Conservation (phyloP, 2,797 vertebrate genomes). For the Strix occidentalis region DNA sequence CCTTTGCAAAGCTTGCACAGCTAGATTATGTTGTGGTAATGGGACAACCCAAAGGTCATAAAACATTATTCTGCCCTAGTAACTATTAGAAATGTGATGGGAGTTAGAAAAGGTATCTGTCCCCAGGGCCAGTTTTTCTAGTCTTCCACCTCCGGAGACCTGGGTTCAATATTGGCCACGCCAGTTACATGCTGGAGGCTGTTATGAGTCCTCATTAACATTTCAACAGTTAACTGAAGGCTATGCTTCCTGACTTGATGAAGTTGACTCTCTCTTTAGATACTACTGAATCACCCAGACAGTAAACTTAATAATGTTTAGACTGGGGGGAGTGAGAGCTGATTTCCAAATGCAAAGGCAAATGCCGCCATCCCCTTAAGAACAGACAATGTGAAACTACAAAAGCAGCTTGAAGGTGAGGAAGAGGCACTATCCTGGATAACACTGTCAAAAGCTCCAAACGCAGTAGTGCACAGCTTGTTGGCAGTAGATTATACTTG, state of each 20-base stretch:
- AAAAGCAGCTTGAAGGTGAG: background rate
- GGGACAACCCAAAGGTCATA: conserved; percentile 42
- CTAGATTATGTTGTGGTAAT: background rate
- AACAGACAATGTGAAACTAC: background rate
- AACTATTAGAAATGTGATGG: conserved; percentile 44
- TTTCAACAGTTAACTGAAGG: conserved; percentile 1
- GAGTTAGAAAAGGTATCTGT: conserved; percentile 9
- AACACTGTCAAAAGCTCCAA: background rate
- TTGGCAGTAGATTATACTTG: background rate
- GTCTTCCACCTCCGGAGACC: conserved; percentile 29
- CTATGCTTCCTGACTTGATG: background rate
- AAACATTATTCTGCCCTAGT: conserved; percentile 63
- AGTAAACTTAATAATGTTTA: background rate
- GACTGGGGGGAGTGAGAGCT: background rate
- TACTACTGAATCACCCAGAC: background rate
- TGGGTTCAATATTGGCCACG: background rate
- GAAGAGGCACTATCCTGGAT: background rate
- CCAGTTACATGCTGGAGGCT: background rate
- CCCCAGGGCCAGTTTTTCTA: conserved; percentile 25
- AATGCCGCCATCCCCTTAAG: background rate
- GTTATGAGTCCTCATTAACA: background rate
- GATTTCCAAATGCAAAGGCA: background rate
- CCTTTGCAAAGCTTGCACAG: conserved; percentile 23
- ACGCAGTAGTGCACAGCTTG: background rate
- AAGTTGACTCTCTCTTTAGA: background rate